phyloP scores from a whole-genome alignment of 2,888 invertebrate genomes.

The Selenia dentaria region DNA sequence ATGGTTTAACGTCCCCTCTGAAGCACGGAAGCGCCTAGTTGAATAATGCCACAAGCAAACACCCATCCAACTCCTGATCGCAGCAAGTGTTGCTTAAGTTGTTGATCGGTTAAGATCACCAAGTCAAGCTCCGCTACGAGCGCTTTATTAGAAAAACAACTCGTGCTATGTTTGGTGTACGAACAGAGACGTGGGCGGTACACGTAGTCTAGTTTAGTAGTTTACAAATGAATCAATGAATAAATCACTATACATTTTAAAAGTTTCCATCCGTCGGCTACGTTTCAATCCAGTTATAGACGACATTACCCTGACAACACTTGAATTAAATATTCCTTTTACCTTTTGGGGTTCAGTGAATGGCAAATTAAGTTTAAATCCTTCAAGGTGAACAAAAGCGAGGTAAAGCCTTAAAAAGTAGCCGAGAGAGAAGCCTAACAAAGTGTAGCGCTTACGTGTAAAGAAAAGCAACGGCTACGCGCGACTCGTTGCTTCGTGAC shows the following conservation, averaged over 20 bases:
- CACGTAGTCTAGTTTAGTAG: no score
- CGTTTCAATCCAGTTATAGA: conserved; percentile 8
- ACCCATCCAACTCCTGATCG: no score
- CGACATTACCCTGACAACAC: conserved; percentile 3
- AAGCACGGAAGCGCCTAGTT: no score
- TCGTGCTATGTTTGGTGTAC: no score
- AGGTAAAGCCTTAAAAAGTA: conserved; percentile 31
- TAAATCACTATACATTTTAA: not conserved
- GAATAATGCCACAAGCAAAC: no score
- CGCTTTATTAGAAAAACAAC: no score
- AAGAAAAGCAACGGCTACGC: conserved; percentile 23
- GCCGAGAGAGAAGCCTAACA: conserved; percentile 37
- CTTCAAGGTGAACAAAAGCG: conserved; percentile 29
- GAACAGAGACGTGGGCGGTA: no score
- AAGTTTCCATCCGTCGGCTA: conserved; percentile 1
- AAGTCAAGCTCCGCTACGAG: no score
- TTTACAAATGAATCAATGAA: no score
- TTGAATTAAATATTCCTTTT: conserved; percentile 12
- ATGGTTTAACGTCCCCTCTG: no score
- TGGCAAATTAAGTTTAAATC: conserved; percentile 13
- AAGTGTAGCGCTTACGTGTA: conserved; percentile 36
- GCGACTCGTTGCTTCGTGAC: conserved; percentile 27
- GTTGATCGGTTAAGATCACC: no score
- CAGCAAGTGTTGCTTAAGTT: no score
- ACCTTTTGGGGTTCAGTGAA: conserved; percentile 9